Base-by-base conservation (phyloP, 2,888 invertebrate genomes). In the Brachynemurus nebulosus region DNA sequence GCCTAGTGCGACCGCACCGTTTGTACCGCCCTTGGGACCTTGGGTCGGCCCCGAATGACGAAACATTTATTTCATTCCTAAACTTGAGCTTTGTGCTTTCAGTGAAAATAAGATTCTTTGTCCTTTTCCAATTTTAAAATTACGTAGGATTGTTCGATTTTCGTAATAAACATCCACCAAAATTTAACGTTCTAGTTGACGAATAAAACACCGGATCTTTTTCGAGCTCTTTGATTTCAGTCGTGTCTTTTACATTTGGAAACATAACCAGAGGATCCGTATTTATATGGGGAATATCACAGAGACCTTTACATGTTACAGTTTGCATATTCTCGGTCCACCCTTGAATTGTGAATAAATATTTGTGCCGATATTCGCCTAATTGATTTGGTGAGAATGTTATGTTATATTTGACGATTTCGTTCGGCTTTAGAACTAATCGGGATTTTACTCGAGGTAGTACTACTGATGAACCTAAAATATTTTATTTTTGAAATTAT, bases 271-370 rank as follows among this genome's bases (percentile, higher is more conserved):
- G 48, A 1, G 62, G 60, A 11, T 47, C 52, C 44, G 53, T 56
- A 48, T 58, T 56, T 11, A 65, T 53, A 38, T 50, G 48, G 1
- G 65, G 65, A 34, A 61, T 51, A 44, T 62, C 62, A 16, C 62
- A 59, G 16, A 50, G 44, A 2, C 59, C 65, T 4, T 48, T 40
- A 42, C 59, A 60, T 4, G 49, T 46, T 12, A 64, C 42, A 5
- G 44, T 33, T 40, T 54, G 56, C 34, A 51, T 50, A 1, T 38
- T 49, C n/a, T n/a, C n/a, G 5, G 52, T 51, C 44, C 54, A 55
- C n/a, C 57, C 57, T 4, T 56, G 49, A 4, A 59, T 51, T 50
- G 59, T 57, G 18, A 65, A 43, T 2, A 49, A 46, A 48, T 57
- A 63, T 2, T 36, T 50, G 38, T 59, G 54, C 3, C 50, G 48